A percentile compares a stretch with the other conserved stretches of the same genome.
Conservation (phyloP, 2,797 vertebrate genomes). For the Epinephelus malabaricus region DNA sequence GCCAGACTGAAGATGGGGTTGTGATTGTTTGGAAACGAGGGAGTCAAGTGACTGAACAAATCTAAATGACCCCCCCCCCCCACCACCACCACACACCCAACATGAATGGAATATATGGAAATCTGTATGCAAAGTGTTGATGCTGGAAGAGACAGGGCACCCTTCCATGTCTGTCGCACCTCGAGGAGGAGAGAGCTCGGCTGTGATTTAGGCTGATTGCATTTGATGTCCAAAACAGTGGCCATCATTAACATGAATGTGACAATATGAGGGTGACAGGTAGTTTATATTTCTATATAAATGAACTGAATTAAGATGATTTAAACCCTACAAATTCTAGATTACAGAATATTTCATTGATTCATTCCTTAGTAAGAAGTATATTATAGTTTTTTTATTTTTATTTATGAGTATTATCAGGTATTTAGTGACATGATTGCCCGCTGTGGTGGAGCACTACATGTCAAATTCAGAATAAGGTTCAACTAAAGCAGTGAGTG, state of each 20-base stretch:
- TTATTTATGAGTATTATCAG: background rate
- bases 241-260: background rate
- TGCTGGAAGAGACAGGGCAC: constrained; percentile 68
- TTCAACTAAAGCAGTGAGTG: constrained; percentile 44
- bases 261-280: background rate
- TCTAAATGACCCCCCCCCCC: constrained; percentile 83
- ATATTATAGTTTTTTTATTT: background rate
- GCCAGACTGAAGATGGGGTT: constrained; percentile 77
- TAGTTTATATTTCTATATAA: background rate
- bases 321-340: background rate
- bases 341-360: background rate
- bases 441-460: constrained; percentile 5
- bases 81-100: constrained; percentile 44
- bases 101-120: constrained; percentile 87
- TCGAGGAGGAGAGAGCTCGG: constrained; percentile 38
- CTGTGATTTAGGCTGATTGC: constrained; percentile 63
- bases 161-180: constrained; percentile 57
- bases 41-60: constrained; percentile 83
- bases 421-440: background rate
- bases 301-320: background rate
- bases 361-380: background rate
- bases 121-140: constrained; percentile 87
- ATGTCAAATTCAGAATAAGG: constrained; percentile 20
- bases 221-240: constrained; percentile 27
- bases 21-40: constrained; percentile 78